Evolutionary conservation across 2,113 vertebrate species (phyloP).

Genomic region (Nannobrachium achirus): DNA sequence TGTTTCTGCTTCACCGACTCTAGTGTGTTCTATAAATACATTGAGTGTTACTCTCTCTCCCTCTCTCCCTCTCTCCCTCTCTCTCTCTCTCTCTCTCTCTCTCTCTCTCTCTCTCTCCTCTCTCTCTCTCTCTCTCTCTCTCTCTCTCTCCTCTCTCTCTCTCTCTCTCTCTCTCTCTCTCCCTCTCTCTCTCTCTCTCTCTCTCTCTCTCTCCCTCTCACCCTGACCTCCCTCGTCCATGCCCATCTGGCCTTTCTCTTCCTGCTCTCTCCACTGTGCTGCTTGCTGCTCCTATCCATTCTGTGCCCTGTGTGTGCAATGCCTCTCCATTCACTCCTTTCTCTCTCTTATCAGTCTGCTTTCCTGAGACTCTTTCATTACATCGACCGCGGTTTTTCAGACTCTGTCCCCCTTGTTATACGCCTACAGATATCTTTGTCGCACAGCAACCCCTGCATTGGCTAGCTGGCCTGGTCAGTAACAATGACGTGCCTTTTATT

Average conservation of each 20-base stretch:
- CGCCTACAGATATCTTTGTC: neutral
- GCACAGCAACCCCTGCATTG: too few species aligned
- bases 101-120: conserved; percentile 3
- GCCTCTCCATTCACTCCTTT: conserved; percentile 12
- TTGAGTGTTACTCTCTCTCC: conserved; percentile 55
- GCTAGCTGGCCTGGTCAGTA: too few species aligned
- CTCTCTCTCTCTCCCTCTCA: neutral
- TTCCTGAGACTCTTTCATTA: conserved; percentile 8
- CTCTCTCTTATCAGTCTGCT: conserved; percentile 3
- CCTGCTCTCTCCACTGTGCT: neutral
- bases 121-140: conserved; percentile 4
- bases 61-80: neutral
- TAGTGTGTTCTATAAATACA: conserved; percentile 66
- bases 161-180: neutral
- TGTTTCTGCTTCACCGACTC: conserved; percentile 64
- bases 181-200: conserved; percentile 9
- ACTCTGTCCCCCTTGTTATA: neutral
- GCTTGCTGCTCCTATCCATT: neutral
- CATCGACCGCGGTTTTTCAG: neutral
- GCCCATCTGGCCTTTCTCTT: neutral
- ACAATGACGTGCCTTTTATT: too few species aligned
- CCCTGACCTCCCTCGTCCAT: neutral
- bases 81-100: conserved; percentile 34
- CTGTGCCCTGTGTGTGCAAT: too few species aligned
- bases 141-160: neutral